These are phyloP conservation scores for Archivesica marissinica DNA, from an alignment of 1,140 invertebrate genomes.

Conservation along the genomic window DNA sequence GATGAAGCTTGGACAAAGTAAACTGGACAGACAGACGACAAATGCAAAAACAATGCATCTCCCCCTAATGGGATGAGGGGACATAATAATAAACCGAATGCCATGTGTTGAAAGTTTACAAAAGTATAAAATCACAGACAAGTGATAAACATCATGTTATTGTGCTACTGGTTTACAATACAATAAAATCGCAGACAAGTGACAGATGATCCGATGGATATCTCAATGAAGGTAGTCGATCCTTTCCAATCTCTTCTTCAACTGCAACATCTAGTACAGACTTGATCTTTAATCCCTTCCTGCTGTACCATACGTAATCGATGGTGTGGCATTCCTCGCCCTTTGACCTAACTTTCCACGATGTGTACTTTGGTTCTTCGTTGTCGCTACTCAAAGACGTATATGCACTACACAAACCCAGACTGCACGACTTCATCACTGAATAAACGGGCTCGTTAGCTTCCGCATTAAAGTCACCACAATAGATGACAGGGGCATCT, in stretches of 20 bases:
- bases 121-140: background rate
- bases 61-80: too few species aligned
- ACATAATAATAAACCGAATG: background rate
- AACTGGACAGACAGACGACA: too few species aligned
- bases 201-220: constrained; percentile 94
- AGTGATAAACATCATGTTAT: background rate
- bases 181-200: constrained; percentile 88
- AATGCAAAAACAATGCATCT: too few species aligned
- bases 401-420: constrained; percentile 82
- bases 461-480: constrained; percentile 93
- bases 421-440: constrained; percentile 66
- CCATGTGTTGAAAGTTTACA: background rate
- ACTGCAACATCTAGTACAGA: constrained; percentile 88
- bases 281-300: constrained; percentile 86
- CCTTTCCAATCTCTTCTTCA: constrained; percentile 88
- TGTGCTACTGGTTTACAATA: too few species aligned
- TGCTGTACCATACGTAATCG: constrained; percentile 91
- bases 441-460: constrained; percentile 89
- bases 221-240: constrained; percentile 88
- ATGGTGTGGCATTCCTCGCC: constrained; percentile 90
- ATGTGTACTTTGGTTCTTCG: constrained; percentile 89
- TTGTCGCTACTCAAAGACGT: constrained; percentile 65
- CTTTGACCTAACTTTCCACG: constrained; percentile 88
- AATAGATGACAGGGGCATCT: constrained; percentile 87
- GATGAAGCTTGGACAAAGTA: too few species aligned